Evolutionary conservation across 2,113 vertebrate genomes (phyloP), one percentile per base, ranked within the genome.

Genomic region (Tragelaphus scriptus): DNA sequence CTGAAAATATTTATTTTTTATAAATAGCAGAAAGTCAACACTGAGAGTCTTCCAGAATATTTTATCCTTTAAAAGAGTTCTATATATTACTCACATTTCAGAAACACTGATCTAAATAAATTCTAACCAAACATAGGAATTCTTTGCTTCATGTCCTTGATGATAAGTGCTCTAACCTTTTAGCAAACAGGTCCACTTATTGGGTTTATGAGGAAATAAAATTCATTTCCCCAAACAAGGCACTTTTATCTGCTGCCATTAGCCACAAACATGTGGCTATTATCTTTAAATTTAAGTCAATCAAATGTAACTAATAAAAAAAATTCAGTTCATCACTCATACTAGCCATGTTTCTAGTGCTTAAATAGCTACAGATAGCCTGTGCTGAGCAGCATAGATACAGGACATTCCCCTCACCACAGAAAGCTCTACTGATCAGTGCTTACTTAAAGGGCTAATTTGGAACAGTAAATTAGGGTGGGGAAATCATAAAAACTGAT

Each of bases 121-220:
- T 89, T 92, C 32, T 68, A 97, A 86, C n/a, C 71, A 86, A 88
- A 85, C 21, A 0, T 51, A 94, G 32, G 25, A 55, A 44, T 90
- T 86, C 55, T 95, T 94, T 86, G 65, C 91, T 86, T 89, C 63
- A 77, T 49, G 4, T 47, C 77, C 21, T 84, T 88, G 15, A 77
- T 25, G n/a, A 25, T 65, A 94, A 87, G 65, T 92, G 16, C n/a
- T 79, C 58, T 56, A 53, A 80, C 71, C 32, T 81, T 47, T 63
- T 85, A 92, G 91, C 68, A 81, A 79, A 65, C 79, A 90, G 30
- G 36, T 88, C 23, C 3, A 82, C 2, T 89, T 91, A 89, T 14
- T 90, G 49, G 36, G 23, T 87, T 89, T 75, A 82, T 92, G 65
- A 90, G 90, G 32, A 94, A 86, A 96, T 96, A 90, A 92, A 56